Evolutionary conservation across 2,113 vertebrate species (phyloP).

Genomic region (Coreoperca whiteheadi): DNA sequence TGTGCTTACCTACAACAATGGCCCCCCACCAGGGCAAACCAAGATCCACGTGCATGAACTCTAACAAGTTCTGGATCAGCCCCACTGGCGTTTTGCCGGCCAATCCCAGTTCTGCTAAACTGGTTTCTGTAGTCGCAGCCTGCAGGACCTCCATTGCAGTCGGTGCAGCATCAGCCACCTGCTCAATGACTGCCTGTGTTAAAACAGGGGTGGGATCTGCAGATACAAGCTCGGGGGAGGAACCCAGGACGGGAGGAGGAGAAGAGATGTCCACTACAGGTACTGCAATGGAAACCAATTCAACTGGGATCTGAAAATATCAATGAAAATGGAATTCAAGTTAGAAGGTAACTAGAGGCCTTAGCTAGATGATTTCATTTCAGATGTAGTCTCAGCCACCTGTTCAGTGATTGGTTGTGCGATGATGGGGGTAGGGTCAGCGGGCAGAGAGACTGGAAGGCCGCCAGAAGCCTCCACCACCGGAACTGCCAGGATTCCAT

Average conservation of each 20-base stretch:
- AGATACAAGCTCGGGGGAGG: slow-evolving; percentile 33
- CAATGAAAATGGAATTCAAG: not conserved
- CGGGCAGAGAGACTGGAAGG: slow-evolving; percentile 39
- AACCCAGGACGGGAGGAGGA: slow-evolving; percentile 24
- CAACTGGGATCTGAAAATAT: slow-evolving; percentile 45
- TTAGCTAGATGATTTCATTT: not conserved
- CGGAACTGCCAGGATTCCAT: slow-evolving; percentile 19
- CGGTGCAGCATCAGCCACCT: slow-evolving; percentile 73
- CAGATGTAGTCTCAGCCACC: slow-evolving; percentile 56
- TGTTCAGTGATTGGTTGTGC: slow-evolving; percentile 74
- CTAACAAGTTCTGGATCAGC: slow-evolving; percentile 88
- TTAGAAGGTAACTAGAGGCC: not conserved
- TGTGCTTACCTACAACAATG: slow-evolving; percentile 86
- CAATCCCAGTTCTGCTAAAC: slow-evolving; percentile 87
- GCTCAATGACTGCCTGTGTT: slow-evolving; percentile 68
- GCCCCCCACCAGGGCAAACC: slow-evolving; percentile 95
- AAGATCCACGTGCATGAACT: slow-evolving; percentile 86
- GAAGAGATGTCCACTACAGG: slow-evolving; percentile 23
- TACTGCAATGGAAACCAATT: not conserved
- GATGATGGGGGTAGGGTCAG: slow-evolving; percentile 55
- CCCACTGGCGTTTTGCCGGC: slow-evolving; percentile 88
- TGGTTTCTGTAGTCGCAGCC: slow-evolving; percentile 77
- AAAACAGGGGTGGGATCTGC: slow-evolving; percentile 57
- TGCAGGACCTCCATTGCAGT: slow-evolving; percentile 78
- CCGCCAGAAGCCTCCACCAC: slow-evolving; percentile 17